phyloP scores from a whole-genome alignment of 2,113 vertebrate genomes.

The Lepidiolamprologus cunningtoni region DNA sequence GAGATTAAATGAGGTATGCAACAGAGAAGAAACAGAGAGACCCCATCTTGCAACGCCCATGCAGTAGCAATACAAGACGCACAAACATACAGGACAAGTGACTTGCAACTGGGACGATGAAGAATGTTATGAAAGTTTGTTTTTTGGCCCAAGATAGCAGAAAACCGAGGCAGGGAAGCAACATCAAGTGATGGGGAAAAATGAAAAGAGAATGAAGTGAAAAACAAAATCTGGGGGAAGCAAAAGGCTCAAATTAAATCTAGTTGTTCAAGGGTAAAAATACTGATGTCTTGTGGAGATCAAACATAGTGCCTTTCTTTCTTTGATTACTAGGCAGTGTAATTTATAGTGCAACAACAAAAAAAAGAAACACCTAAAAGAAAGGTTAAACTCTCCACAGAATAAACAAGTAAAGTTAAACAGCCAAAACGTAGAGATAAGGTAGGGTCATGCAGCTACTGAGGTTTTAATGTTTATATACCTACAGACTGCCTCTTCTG shows the following conservation, averaged over 20 bases:
- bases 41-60: constrained; percentile 57
- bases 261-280: background rate
- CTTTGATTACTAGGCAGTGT: background rate
- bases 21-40: background rate
- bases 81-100: constrained; percentile 9
- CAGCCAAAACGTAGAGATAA: background rate
- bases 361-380: background rate
- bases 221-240: background rate
- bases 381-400: constrained; percentile 17
- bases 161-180: background rate
- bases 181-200: background rate
- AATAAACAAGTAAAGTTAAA: background rate
- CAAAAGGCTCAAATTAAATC: constrained; percentile 16
- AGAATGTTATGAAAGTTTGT: background rate
- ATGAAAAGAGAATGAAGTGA: background rate
- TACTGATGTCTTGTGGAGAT: constrained; percentile 13
- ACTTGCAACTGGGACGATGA: constrained; percentile 12
- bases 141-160: background rate
- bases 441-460: constrained; percentile 61
- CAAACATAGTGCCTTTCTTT: constrained; percentile 6
- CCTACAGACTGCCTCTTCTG: constrained; percentile 61
- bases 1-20: background rate
- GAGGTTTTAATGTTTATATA: constrained; percentile 42
- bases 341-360: background rate
- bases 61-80: constrained; percentile 45